Base-by-base conservation (phyloP, 2,797 vertebrate genomes). In the Harpagifer antarcticus region DNA sequence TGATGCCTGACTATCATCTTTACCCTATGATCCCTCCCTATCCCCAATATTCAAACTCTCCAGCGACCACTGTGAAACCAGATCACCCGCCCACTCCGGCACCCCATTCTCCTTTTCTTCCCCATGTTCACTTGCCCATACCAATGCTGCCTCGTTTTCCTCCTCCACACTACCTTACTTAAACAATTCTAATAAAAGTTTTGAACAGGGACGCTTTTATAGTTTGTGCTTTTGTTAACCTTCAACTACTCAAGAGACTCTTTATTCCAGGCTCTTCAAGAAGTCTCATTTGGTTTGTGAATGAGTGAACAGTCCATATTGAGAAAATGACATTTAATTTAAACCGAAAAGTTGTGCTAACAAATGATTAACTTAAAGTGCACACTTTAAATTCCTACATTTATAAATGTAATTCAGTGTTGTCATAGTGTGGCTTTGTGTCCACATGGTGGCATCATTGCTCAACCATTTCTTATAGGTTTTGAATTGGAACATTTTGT, bases 141-240 rank as follows among this genome's bases (percentile, higher is more conserved):
- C 0, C 31, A 33, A 1, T 33, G 31, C 4, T 31, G 27, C 15
- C 2, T 31, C 9, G 23, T 23, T 65, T 17, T 1, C 9, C 11
- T 4, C 2, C 1, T 54, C 8, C 0, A 20, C 3, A 7, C 14
- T 68, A 68, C 3, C 1, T 1, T 49, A 31, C 16, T 43, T 52
- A 59, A 76, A 19, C 3, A 13, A 40, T 63, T 69, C 1, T 9
- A 85, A 83, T 85, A 83, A 87, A 84, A n/a, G n/a, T 7, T 65
- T 81, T 70, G 16, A 58, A 33, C 5, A 33, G 31, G 7, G 1
- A 1, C 31, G n/a, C n/a, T n/a, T 33, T 1, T 33, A 5, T 5
- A 5, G 31, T 33, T 33, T 33, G 5, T 33, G 31, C 31, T 33
- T 33, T 33, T 33, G n/a, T 49, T 50, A 33, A 33, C 31, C 31